These are phyloP conservation scores for Deilephila porcellus DNA, from an alignment of 2,888 invertebrate species.

Conservation along the genomic window DNA sequence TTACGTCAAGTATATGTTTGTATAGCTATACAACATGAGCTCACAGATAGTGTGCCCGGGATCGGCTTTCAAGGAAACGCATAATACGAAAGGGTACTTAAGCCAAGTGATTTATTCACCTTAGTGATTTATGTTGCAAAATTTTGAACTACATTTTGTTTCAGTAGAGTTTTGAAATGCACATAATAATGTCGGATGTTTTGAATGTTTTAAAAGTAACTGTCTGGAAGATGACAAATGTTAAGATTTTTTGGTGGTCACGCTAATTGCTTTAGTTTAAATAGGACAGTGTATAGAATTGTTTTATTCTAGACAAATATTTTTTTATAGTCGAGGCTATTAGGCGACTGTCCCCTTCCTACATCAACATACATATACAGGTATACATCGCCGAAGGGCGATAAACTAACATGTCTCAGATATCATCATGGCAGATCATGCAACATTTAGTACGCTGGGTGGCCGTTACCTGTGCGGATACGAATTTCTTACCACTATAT, in stretches of 20 bases:
- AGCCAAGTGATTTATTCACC: conserved; percentile 28
- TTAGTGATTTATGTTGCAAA: conserved; percentile 23
- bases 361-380: too few relatives aligned
- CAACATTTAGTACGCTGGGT: too few relatives aligned
- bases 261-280: not conserved
- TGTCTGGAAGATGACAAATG: not conserved
- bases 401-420: too few relatives aligned
- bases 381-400: too few relatives aligned
- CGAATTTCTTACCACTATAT: too few relatives aligned
- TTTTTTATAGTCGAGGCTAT: too few relatives aligned
- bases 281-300: not conserved
- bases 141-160: conserved; percentile 36
- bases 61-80: conserved; percentile 25
- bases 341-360: too few relatives aligned
- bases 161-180: conserved; percentile 18
- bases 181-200: conserved; percentile 10
- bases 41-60: conserved; percentile 34
- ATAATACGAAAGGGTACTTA: conserved; percentile 26
- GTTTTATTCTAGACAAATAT: not conserved
- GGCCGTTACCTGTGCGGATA: too few relatives aligned
- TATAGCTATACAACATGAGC: conserved; percentile 24
- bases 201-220: not conserved
- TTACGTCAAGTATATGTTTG: conserved; percentile 31
- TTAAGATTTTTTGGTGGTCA: not conserved
- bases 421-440: too few relatives aligned